A percentile compares a stretch with the other conserved stretches of the same genome.
Conservation (phyloP, 2,888 invertebrate genomes). For the Troides oblongomaculatus region DNA sequence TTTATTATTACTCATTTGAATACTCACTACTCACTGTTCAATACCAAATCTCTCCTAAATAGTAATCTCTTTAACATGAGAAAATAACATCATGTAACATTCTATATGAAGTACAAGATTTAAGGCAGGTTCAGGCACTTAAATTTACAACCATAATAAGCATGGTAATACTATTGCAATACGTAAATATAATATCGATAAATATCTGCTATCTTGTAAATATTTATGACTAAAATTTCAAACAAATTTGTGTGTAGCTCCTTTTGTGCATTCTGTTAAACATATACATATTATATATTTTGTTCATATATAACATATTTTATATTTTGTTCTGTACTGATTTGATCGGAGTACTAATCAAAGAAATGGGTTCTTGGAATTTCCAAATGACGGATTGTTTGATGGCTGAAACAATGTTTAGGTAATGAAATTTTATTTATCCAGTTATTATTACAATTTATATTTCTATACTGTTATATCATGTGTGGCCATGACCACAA, state of each 20-base stretch:
- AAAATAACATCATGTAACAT: slow-evolving; percentile 38
- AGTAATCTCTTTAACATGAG: slow-evolving; percentile 39
- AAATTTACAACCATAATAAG: slow-evolving; percentile 51
- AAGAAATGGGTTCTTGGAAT: slow-evolving; percentile 74
- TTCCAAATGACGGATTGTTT: slow-evolving; percentile 63
- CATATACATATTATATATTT: slow-evolving; percentile 51
- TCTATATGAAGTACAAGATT: slow-evolving; percentile 36
- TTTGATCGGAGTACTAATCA: slow-evolving; percentile 50
- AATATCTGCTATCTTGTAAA: slow-evolving; percentile 38
- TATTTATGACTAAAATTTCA: slow-evolving; percentile 33
- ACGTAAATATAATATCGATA: slow-evolving; percentile 55
- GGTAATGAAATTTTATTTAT: too few relatives aligned
- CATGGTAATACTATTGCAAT: slow-evolving; percentile 53
- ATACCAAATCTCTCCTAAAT: slow-evolving; percentile 37
- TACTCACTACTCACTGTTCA: slow-evolving; percentile 39
- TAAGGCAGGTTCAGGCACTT: slow-evolving; percentile 72
- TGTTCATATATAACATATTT: slow-evolving; percentile 43
- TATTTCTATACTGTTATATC: too few relatives aligned
- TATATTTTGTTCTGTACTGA: slow-evolving; percentile 60
- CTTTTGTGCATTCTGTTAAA: slow-evolving; percentile 71
- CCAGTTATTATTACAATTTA: too few relatives aligned
- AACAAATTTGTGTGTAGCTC: slow-evolving; percentile 63
- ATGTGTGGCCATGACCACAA: too few relatives aligned
- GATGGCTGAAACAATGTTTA: slow-evolving; percentile 50
- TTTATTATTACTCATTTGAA: slow-evolving; percentile 34